A percentile compares a stretch with the other conserved stretches of the same genome.
Conservation (phyloP, 2,888 invertebrate genomes). For the Chrysotoxum bicinctum region DNA sequence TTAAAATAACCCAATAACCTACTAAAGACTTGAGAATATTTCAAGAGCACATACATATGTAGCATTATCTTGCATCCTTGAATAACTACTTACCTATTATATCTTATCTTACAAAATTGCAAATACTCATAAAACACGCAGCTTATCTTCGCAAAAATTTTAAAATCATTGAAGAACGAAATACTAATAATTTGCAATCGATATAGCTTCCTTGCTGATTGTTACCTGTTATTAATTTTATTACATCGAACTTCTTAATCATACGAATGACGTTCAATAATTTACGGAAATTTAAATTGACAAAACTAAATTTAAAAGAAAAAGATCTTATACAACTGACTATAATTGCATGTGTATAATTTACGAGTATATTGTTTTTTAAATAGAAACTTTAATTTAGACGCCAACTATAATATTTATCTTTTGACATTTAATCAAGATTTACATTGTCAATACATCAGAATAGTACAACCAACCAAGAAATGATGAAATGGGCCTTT, state of each 20-base stretch:
- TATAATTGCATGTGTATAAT: background rate
- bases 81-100: background rate
- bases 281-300: background rate
- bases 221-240: conserved; percentile 1
- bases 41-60: background rate
- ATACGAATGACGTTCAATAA: conserved; percentile 8
- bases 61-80: background rate
- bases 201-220: conserved; percentile 17
- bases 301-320: background rate
- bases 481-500: background rate
- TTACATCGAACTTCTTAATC: background rate
- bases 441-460: conserved; percentile 23
- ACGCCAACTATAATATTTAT: background rate
- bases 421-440: conserved; percentile 24
- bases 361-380: background rate
- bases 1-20: conserved; percentile 2
- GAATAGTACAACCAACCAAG: background rate
- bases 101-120: conserved; percentile 1
- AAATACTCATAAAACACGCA: background rate
- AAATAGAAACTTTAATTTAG: background rate
- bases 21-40: background rate
- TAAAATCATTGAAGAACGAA: background rate
- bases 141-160: background rate
- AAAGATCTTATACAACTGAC: background rate
- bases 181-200: background rate